Base-by-base conservation (phyloP, 2,797 vertebrate genomes). In the Lithobates sylvaticus region DNA sequence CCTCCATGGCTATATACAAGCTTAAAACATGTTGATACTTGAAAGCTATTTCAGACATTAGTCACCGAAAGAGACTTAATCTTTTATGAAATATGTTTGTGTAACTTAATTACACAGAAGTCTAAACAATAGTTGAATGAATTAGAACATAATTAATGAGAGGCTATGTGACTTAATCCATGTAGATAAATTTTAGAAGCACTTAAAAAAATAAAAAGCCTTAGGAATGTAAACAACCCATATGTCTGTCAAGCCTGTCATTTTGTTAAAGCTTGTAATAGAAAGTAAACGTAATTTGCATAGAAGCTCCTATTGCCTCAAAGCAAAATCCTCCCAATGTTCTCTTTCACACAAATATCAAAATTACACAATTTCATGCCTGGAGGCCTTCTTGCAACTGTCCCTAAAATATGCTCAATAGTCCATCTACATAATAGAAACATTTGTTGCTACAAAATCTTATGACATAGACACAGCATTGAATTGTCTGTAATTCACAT, bases 181-280 rank as follows among this genome's bases (percentile, higher is more conserved):
- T 89, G 88, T 84, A 90, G 89, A 89, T 89, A 81, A 69, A 88
- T 89, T 91, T 88, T 88, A 83, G 88, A 88, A 90, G 85, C 81
- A 69, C 89, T 93, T 91, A 88, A 89, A 89, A 89, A 90, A 89
- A 84, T 88, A 91, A 83, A 91, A 91, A 89, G 89, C 88, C 91
- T 90, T 88, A 90, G 0, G 5, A 87, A 88, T 89, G 89, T 89
- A 91, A 93, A 91, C 87, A 92, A 90, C 89, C 88, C 91, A 90
- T 93, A 91, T 90, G 91, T 92, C 91, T 93, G 90, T 92, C 91
- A 92, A 90, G 88, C 83, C 90, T 92, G 91, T 91, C 92, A 89
- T 86, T 89, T 89, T 89, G 89, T 88, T 88, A 89, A 88, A 90
- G 88, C 88, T 89, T 90, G 88, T 78, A 90, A 91, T 90, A 88